Base-by-base conservation (phyloP, 2,888 invertebrate species). In the Brenthis hecate region DNA sequence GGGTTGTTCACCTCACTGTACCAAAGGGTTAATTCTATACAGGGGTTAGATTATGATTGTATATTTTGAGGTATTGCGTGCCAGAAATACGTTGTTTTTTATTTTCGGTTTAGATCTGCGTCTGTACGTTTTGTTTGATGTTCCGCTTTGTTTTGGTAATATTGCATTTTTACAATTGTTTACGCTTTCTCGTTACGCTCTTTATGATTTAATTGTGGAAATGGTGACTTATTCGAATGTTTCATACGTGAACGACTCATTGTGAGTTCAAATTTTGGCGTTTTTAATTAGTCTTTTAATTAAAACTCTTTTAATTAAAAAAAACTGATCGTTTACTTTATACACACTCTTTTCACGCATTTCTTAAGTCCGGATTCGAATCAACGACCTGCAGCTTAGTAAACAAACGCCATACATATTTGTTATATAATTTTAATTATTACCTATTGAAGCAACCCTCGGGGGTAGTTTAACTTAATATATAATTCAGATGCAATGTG, bases 21-120 rank as follows among this genome's bases (percentile, higher is more conserved):
- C 85, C 85, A 89, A 89, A 91, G 91, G 91, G 91, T 91, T 90
- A 91, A 90, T 88, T 89, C 87, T 86, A 79, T 79, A 77, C 82
- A 85, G 88, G 90, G 91, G 90, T 86, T 85, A 81, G 81, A 83
- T 83, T 83, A 85, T 81, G 81, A 82, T 81, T 85, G 83, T 89
- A 77, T 80, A 77, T 82, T 78, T 80, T 79, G 77, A 77, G 77
- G 76, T 75, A 85, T 85, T 85, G 88, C 87, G 84, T 86, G 84
- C 83, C 84, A 79, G 78, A 82, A 84, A 83, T 83, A 78, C 82
- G 75, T 81, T 83, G 83, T 83, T 79, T 82, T 81, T 81, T 82
- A 77, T 82, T 86, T 85, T 82, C 75, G 85, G 83, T 78, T 19
- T 69, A 80, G 80, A 77, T 75, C 80, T 81, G 81, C 81, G 81